These are phyloP conservation scores for Hypomecis punctinalis DNA, from an alignment of 2,888 invertebrate species.

Conservation along the genomic window DNA sequence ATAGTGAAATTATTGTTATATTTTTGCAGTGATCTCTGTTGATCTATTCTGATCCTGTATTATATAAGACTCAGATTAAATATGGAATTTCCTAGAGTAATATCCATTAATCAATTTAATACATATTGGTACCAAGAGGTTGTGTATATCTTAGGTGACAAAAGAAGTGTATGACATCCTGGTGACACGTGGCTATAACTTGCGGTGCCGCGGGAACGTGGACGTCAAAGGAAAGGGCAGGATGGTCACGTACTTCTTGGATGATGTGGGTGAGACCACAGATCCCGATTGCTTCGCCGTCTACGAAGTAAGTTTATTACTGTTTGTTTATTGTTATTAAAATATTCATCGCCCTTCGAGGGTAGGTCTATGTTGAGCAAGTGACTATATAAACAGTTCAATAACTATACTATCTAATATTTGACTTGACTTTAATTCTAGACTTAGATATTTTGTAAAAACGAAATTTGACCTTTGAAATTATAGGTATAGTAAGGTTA, in stretches of 20 bases:
- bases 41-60: too few species aligned
- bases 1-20: too few species aligned
- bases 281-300: constrained; percentile 51
- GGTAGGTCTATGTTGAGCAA: too few species aligned
- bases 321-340: background rate
- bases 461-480: background rate
- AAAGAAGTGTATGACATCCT: constrained; percentile 95
- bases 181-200: constrained; percentile 89
- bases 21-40: too few species aligned
- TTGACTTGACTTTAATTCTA: too few species aligned
- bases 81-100: too few species aligned
- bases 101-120: too few species aligned
- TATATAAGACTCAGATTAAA: too few species aligned
- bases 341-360: too few species aligned
- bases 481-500: background rate
- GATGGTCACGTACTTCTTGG: constrained; percentile 95
- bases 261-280: constrained; percentile 72
- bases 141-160: constrained; percentile 88
- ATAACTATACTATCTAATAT: too few species aligned
- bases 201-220: constrained; percentile 94
- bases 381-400: too few species aligned
- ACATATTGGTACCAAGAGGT: background rate
- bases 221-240: constrained; percentile 97
- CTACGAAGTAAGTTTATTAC: constrained; percentile 61
- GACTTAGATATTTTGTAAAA: too few species aligned